Base-by-base conservation (phyloP, 2,797 vertebrate species). In the Sebastolobus alascanus region DNA sequence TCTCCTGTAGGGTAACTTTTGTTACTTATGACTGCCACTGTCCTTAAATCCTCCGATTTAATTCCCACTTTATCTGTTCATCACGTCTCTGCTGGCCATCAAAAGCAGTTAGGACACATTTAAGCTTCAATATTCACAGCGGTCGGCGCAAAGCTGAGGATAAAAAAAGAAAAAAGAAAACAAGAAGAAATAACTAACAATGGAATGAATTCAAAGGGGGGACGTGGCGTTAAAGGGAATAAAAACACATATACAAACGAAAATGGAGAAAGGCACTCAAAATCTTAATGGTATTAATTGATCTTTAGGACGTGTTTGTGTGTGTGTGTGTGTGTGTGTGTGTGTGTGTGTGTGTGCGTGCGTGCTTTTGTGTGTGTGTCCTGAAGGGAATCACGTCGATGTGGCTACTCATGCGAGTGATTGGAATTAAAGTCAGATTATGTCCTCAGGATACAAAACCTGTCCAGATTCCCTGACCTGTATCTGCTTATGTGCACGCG, bases 371-470 rank as follows among this genome's bases (percentile, higher is more conserved):
- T 75, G 50, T 63, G 38, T 75, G n/a, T 69, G 52, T 84, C 82
- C 89, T 72, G 71, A 86, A 84, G 84, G 84, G 68, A 80, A 83
- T 80, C 78, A 77, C 11, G 35, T 73, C 55, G 27, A 77, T 82
- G 80, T 78, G 72, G 22, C 68, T 77, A 88, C 75, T 89, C 91
- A 90, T 89, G 90, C 89, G 84, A 83, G 75, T 90, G 85, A 92
- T 91, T 90, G 84, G 83, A 93, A 91, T 89, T 90, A 73, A 89
- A 91, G 65, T 88, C 78, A 81, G 74, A 87, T 89, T 89, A 89
- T 79, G 65, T 84, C 88, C 84, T 80, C 22, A 68, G 82, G 85
- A 92, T 70, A 88, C 67, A 83, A 90, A 93, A 92, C 61, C 55
- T 90, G 81, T 89, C 86, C 67, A 78, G 72, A 63, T 68, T 84